A percentile compares a stretch with the other conserved stretches of the same genome.
These are phyloP conservation scores for Coregonus suidteri DNA, from an alignment of 2,797 vertebrate species.

Conservation along the genomic window DNA sequence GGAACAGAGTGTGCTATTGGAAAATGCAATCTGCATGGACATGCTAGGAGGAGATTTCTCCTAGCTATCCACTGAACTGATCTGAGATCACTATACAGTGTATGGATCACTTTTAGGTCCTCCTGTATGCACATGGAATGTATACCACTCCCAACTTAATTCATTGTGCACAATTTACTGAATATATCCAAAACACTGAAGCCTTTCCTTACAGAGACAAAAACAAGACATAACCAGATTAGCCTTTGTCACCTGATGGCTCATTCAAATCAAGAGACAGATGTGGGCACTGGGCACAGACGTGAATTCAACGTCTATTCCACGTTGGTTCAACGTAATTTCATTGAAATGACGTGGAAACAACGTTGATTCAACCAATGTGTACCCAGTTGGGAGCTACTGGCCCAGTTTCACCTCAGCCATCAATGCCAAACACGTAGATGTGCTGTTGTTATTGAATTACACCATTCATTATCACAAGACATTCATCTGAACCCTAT, in stretches of 20 bases:
- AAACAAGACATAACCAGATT: not conserved
- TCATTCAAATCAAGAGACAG: not conserved
- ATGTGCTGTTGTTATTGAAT: too few relatives aligned
- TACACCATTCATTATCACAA: not conserved
- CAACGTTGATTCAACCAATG: too few relatives aligned
- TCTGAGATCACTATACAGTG: not conserved
- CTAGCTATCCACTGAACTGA: not conserved
- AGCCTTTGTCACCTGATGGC: not conserved
- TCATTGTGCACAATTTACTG: not conserved
- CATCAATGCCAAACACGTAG: not conserved
- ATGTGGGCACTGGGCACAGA: not conserved
- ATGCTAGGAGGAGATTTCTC: slow-evolving; percentile 2
- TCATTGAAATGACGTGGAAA: too few relatives aligned
- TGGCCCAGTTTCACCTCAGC: not conserved
- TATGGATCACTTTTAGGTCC: not conserved
- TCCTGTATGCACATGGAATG: not conserved
- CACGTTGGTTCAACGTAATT: too few relatives aligned
- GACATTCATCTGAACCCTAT: too few relatives aligned
- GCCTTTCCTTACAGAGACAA: not conserved
- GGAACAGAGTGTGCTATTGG: slow-evolving; percentile 37
- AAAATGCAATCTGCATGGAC: slow-evolving; percentile 27
- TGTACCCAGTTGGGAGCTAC: not conserved
- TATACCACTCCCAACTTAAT: not conserved
- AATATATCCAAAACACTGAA: not conserved
- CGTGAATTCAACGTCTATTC: too few relatives aligned